Conservation (phyloP, 2,113 vertebrate species). For the Polypterus senegalus region DNA sequence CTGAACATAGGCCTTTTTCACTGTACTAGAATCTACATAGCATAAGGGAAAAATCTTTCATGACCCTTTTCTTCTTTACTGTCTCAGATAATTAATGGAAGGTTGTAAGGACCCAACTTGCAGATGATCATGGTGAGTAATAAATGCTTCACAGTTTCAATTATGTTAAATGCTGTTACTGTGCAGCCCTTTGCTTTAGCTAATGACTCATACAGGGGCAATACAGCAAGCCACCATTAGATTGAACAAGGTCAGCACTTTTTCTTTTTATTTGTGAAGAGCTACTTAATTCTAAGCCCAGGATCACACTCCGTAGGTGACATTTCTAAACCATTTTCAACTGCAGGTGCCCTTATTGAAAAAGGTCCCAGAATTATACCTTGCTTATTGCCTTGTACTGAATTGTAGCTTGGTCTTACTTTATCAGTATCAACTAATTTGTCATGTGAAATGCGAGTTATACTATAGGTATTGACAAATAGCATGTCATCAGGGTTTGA, state of each 20-base stretch:
- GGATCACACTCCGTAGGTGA: conserved; percentile 4
- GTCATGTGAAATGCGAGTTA: too few species aligned
- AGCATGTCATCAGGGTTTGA: too few species aligned
- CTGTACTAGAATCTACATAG: too few species aligned
- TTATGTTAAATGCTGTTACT: conserved; percentile 43
- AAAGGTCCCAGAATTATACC: too few species aligned
- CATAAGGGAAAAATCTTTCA: background rate
- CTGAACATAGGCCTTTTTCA: too few species aligned
- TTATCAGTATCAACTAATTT: too few species aligned
- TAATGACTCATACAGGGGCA: conserved; percentile 42
- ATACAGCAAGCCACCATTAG: conserved; percentile 41
- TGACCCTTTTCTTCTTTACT: background rate
- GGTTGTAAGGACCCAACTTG: conserved; percentile 38
- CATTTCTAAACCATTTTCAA: background rate
- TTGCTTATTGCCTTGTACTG: too few species aligned
- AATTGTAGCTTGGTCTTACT: too few species aligned
- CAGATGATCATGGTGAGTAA: conserved; percentile 41
- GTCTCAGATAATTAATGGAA: conserved; percentile 38
- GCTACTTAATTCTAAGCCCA: conserved; percentile 30
- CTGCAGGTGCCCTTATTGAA: background rate
- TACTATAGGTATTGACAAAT: too few species aligned
- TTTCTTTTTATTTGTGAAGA: conserved; percentile 23
- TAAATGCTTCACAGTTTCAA: conserved; percentile 52
- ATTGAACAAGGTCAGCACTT: conserved; percentile 45
- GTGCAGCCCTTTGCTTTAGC: conserved; percentile 30